A percentile compares a stretch with the other conserved stretches of the same genome.
phyloP scores from a whole-genome alignment of 2,888 invertebrate genomes.

The Mystacides longicornis region DNA sequence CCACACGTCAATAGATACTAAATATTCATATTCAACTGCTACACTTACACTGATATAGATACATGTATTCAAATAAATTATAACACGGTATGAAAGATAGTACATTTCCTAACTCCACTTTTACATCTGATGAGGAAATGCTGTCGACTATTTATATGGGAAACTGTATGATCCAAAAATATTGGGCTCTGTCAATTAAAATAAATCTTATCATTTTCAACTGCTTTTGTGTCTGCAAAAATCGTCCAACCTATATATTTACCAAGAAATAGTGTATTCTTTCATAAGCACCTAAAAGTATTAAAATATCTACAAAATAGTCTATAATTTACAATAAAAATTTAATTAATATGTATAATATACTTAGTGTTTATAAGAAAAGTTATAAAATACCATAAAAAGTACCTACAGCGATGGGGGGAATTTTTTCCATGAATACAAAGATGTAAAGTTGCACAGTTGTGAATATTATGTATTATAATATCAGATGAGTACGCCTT shows the following conservation, averaged over 20 bases:
- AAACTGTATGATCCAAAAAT: no score
- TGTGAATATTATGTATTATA: no score
- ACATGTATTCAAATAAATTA: background rate
- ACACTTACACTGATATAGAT: background rate
- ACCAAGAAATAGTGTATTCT: slow-evolving; percentile 7
- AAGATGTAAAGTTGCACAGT: no score
- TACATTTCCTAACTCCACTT: background rate
- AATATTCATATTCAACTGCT: background rate
- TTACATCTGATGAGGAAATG: no score
- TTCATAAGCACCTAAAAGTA: slow-evolving; percentile 12
- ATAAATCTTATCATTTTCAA: no score
- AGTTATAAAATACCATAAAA: background rate
- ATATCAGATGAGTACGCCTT: no score
- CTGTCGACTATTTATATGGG: no score
- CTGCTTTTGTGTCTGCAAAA: no score
- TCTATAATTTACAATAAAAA: slow-evolving; percentile 3
- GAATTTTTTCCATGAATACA: background rate
- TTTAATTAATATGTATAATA: background rate
- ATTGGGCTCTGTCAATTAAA: no score
- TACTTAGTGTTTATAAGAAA: background rate
- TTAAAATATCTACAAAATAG: slow-evolving; percentile 10
- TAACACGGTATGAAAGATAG: background rate
- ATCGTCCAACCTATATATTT: no score
- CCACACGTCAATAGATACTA: no score
- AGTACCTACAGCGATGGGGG: background rate